Conservation (phyloP, 2,113 vertebrate genomes). For the Mustelus asterias region DNA sequence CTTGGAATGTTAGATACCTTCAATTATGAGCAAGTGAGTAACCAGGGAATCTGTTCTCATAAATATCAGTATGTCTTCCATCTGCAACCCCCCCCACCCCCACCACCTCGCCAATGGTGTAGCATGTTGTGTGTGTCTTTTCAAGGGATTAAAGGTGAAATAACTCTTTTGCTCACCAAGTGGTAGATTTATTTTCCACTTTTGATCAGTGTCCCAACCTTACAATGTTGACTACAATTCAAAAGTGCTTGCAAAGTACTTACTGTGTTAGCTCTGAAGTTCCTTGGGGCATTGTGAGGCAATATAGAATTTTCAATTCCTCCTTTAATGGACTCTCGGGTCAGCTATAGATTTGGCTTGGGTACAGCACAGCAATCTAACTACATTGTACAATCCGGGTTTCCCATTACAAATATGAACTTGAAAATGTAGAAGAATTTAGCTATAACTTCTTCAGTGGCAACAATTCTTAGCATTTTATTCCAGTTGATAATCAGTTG, state of each 20-base stretch:
- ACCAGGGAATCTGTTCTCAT: neutral
- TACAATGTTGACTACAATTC: neutral
- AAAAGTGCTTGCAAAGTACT: neutral
- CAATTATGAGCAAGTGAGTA: slow-evolving; percentile 85
- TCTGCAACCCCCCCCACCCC: too few relatives aligned
- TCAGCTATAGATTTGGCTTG: neutral
- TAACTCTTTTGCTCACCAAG: neutral
- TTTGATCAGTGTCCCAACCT: neutral
- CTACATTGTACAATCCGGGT: neutral
- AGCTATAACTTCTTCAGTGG: neutral
- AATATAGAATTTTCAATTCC: neutral
- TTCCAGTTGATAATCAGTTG: too few relatives aligned
- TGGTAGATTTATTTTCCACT: neutral
- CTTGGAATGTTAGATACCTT: slow-evolving; percentile 96
- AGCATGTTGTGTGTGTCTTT: neutral
- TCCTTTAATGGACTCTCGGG: neutral
- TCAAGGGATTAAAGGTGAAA: neutral
- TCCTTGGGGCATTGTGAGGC: neutral
- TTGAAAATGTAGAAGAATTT: neutral
- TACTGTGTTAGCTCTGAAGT: neutral
- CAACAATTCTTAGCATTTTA: neutral
- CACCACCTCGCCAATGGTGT: too few relatives aligned
- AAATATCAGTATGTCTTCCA: neutral
- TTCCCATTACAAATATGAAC: neutral
- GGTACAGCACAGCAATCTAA: neutral